Evolutionary conservation across 1,140 invertebrate species (phyloP), one percentile per base, ranked within the genome.

Genomic region (Drosophila cardini): DNA sequence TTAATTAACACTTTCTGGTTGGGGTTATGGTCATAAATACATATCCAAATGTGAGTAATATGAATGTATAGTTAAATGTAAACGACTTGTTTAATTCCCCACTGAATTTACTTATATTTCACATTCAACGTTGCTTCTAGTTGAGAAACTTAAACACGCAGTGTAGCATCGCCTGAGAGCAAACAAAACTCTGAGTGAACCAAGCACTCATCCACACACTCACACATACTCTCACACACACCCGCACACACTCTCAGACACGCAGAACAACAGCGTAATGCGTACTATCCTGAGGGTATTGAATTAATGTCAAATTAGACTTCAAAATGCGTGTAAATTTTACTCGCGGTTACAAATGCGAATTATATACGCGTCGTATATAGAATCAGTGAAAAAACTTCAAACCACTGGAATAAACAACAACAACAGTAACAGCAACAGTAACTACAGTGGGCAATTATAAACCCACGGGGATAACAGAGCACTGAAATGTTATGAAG

Each of bases 251-350:
- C 13, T n/a, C 40, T 32, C 43, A 62, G 60, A 56, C 26, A 64
- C 52, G 18, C 61, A 52, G 52, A 50, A 8, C 26, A 64, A 21
- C 45, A 46, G 38, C 36, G 46, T 48, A 67, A 76, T 65, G 73
- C 68, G 61, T 64, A 69, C 53, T 72, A 69, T 78, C 82, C 81
- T 71, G 46, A 73, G 82, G 82, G 82, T 70, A 76, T 81, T 80
- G 61, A 78, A 86, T 86, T 86, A 86, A 81, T 86, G 82, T 81
- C 82, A 86, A 81, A 81, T 86, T 86, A 81, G 84, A 76, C 82
- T 81, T 81, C 82, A 86, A 86, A 86, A 86, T 86, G 82, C 78
- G 82, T 85, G 82, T 80, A 81, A 85, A 86, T 86, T 85, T 85
- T 72, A 85, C 78, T 63, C 78, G 71, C 82, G 63, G 67, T 74